Percentiles rank a stretch among this genome's conserved stretches.
phyloP scores from a whole-genome alignment of 2,113 vertebrate genomes.

The Ctenomys sociabilis region DNA sequence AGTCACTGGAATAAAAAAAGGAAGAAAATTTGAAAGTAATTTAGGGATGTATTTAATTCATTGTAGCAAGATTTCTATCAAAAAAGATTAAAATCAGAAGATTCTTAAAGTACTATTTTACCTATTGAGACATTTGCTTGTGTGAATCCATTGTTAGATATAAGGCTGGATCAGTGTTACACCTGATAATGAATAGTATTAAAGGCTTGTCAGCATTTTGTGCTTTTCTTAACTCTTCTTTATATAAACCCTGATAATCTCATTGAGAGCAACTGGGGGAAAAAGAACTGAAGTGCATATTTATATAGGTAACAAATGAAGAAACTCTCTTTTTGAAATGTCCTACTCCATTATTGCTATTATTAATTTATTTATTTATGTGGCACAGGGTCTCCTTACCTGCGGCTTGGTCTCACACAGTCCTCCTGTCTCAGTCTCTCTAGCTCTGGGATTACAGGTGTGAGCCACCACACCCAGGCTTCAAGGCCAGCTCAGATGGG shows the following conservation, averaged over 20 bases:
- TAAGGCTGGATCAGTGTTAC: neutral
- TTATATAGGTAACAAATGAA: neutral
- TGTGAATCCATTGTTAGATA: neutral
- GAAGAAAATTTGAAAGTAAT: neutral
- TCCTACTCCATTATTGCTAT: neutral
- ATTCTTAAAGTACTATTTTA: neutral
- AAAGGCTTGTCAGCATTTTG: neutral
- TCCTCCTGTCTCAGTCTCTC: no score
- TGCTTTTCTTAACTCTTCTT: neutral
- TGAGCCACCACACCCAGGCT: no score
- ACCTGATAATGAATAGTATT: neutral
- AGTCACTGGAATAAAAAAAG: neutral
- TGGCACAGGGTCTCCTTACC: no score
- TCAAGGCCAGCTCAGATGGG: no score
- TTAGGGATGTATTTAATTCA: neutral
- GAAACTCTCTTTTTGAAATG: neutral
- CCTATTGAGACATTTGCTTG: neutral
- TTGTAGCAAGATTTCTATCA: conserved; percentile 7
- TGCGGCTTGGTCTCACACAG: no score
- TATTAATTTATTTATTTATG: no score
- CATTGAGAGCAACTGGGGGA: neutral
- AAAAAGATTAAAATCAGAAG: neutral
- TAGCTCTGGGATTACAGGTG: no score
- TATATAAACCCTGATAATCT: neutral
- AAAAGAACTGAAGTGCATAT: neutral